These are phyloP conservation scores for Columba livia DNA, from an alignment of 2,113 vertebrate genomes.

Conservation along the genomic window DNA sequence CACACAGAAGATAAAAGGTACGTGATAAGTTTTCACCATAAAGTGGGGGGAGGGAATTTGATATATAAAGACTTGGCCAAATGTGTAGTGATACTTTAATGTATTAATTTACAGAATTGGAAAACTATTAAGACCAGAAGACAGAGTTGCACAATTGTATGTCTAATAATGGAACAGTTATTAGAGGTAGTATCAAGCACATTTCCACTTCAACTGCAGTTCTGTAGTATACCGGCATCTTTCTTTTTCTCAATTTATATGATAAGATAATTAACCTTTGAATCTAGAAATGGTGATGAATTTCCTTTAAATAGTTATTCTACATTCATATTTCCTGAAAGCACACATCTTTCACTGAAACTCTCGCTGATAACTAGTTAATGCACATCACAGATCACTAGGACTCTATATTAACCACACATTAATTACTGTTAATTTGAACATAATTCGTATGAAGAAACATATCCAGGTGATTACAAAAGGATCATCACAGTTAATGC, in stretches of 20 bases:
- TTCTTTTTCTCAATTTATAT: slow-evolving; percentile 37
- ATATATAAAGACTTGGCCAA: neutral
- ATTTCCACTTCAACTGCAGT: slow-evolving; percentile 35
- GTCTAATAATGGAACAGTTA: slow-evolving; percentile 44
- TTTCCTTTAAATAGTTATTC: slow-evolving; percentile 56
- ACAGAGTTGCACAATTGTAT: slow-evolving; percentile 32
- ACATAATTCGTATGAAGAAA: slow-evolving; percentile 56
- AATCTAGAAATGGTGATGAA: slow-evolving; percentile 33
- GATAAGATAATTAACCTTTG: slow-evolving; percentile 59
- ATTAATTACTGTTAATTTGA: slow-evolving; percentile 73
- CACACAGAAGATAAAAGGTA: neutral
- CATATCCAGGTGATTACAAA: slow-evolving; percentile 32
- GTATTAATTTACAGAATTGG: slow-evolving; percentile 48
- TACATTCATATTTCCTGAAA: slow-evolving; percentile 41
- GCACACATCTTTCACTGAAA: slow-evolving; percentile 46
- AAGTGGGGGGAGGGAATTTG: neutral
- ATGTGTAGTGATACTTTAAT: neutral
- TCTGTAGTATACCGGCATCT: neutral
- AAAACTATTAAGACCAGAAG: slow-evolving; percentile 53
- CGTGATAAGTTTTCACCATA: neutral
- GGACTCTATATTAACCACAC: slow-evolving; percentile 36
- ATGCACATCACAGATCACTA: slow-evolving; percentile 45
- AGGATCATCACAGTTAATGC: slow-evolving; percentile 32
- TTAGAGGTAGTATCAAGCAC: neutral
- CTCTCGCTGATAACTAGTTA: slow-evolving; percentile 34